Evolutionary conservation across 2,113 vertebrate genomes (phyloP).

Genomic region (Aegypius monachus): DNA sequence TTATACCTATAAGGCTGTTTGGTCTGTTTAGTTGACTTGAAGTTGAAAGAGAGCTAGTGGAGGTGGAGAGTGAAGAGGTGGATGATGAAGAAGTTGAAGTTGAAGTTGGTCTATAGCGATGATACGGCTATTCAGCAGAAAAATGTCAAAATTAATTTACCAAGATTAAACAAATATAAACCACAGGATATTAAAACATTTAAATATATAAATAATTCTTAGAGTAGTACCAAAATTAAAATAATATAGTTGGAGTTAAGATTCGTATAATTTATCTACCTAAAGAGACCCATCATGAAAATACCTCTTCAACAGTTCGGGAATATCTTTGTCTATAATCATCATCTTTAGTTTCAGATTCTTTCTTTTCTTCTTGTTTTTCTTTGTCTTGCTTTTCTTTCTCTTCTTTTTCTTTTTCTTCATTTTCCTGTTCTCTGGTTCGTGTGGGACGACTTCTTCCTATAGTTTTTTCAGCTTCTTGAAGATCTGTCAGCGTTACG

Average conservation of each 20-base stretch:
- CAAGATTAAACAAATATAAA: not conserved
- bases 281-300: constrained; percentile 13
- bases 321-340: constrained; percentile 91
- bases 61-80: constrained; percentile 75
- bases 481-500: constrained; percentile 95
- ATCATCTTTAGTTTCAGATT: constrained; percentile 90
- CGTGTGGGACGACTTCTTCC: constrained; percentile 84
- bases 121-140: constrained; percentile 70
- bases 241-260: not conserved
- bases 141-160: constrained; percentile 21
- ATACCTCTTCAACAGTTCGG: constrained; percentile 90
- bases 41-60: constrained; percentile 81
- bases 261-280: constrained; percentile 10
- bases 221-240: not conserved
- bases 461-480: constrained; percentile 98
- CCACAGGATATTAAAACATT: not conserved
- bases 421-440: constrained; percentile 91
- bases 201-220: not conserved
- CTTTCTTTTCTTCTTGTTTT: constrained; percentile 94
- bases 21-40: constrained; percentile 82
- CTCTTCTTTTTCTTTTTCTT: constrained; percentile 89
- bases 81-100: constrained; percentile 78
- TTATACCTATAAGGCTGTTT: constrained; percentile 89
- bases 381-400: constrained; percentile 95
- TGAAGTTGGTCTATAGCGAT: constrained; percentile 86